Conservation (phyloP, 2,113 vertebrate genomes). For the Rhea pennata region DNA sequence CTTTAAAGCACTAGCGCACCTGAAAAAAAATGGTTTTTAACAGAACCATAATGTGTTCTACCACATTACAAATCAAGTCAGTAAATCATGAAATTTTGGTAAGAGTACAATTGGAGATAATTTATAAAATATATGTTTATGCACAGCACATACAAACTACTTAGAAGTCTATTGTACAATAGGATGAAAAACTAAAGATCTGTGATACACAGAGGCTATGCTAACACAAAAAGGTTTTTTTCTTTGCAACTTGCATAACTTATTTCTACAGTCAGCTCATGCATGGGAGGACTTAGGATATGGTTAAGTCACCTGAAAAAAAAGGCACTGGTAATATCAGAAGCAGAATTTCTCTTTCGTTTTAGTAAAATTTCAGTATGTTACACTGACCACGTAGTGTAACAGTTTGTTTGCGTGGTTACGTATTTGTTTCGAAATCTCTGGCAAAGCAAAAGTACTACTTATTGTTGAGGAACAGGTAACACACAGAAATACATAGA, state of each 20-base stretch:
- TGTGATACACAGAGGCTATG: not conserved
- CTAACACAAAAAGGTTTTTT: not conserved
- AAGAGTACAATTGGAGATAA: not conserved
- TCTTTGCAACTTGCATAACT: not conserved
- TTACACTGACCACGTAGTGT: not conserved
- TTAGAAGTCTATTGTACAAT: not conserved
- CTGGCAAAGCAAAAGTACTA: not conserved
- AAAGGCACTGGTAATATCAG: not conserved
- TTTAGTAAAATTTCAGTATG: not conserved
- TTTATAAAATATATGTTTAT: not conserved
- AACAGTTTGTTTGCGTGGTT: not conserved
- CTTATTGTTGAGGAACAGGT: not conserved
- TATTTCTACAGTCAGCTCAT: not conserved
- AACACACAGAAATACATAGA: not conserved
- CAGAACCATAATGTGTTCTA: not conserved
- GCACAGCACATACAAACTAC: not conserved
- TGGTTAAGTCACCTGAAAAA: not conserved
- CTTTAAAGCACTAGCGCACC: not conserved
- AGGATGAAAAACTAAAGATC: not conserved
- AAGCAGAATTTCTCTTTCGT: not conserved
- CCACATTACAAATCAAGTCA: not conserved
- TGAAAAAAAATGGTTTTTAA: not conserved
- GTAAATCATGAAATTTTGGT: not conserved
- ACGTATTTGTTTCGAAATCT: not conserved
- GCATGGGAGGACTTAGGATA: not conserved